phyloP scores from a whole-genome alignment of 2,888 invertebrate genomes.

The Darwinula stevensoni region DNA sequence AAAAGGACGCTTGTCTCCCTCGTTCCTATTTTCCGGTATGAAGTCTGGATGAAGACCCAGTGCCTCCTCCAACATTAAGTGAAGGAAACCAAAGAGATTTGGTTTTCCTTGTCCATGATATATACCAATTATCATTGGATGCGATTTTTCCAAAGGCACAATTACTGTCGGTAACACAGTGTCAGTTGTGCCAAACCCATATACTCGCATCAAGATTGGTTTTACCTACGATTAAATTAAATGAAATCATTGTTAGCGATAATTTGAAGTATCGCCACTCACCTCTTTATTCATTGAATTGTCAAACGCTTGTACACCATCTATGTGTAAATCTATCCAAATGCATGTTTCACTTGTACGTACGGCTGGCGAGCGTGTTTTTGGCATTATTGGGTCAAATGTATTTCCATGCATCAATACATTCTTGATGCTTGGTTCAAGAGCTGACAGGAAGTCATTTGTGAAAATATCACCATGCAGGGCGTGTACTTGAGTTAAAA shows the following conservation, averaged over 20 bases:
- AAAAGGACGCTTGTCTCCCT: slow-evolving; percentile 2
- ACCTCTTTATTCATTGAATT: slow-evolving; percentile 2
- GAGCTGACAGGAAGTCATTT: slow-evolving; percentile 2
- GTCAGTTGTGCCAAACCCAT: slow-evolving; percentile 2
- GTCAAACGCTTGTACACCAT: slow-evolving; percentile 2
- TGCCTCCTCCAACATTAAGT: slow-evolving; percentile 2
- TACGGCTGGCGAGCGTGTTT: slow-evolving; percentile 2
- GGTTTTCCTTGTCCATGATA: slow-evolving; percentile 2
- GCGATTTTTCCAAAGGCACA: slow-evolving; percentile 2
- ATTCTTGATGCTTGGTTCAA: slow-evolving; percentile 2
- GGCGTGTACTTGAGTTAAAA: slow-evolving; percentile 2
- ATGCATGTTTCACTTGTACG: slow-evolving; percentile 2
- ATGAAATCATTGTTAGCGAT: slow-evolving; percentile 2
- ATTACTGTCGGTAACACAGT: slow-evolving; percentile 2
- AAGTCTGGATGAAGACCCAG: slow-evolving; percentile 2
- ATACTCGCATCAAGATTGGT: slow-evolving; percentile 2
- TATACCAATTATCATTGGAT: slow-evolving; percentile 2
- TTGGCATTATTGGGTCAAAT: slow-evolving; percentile 2
- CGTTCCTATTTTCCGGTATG: slow-evolving; percentile 2
- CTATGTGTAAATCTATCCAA: slow-evolving; percentile 2
- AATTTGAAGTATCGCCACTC: slow-evolving; percentile 2
- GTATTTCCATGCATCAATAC: slow-evolving; percentile 2
- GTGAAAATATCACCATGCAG: slow-evolving; percentile 2
- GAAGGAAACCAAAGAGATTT: slow-evolving; percentile 2
- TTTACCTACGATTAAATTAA: slow-evolving; percentile 2